Conservation (phyloP, 1,140 invertebrate species). For the Aphidius gifuensis region DNA sequence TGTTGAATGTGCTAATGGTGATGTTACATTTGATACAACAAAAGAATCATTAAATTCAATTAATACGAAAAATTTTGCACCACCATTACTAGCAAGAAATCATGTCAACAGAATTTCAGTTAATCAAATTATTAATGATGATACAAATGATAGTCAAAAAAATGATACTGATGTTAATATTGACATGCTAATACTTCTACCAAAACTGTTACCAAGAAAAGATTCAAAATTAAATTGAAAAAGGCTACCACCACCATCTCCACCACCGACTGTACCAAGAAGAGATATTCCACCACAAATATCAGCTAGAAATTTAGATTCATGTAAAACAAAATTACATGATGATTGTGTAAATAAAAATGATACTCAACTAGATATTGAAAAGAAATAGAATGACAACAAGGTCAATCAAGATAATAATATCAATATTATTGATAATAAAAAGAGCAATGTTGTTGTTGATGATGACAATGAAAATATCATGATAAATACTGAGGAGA, state of each 20-base stretch:
- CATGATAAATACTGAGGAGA: conserved; percentile 10
- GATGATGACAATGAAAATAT: conserved; percentile 12
- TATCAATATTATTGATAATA: conserved; percentile 10
- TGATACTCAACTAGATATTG: no score
- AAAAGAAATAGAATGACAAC: neutral
- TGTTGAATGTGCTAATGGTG: conserved; percentile 44
- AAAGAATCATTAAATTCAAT: conserved; percentile 8
- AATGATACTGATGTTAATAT: conserved; percentile 3
- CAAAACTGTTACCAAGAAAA: conserved; percentile 47
- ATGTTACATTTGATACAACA: conserved; percentile 18
- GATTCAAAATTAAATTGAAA: conserved; percentile 47
- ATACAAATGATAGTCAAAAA: conserved; percentile 2
- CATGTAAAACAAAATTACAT: conserved; percentile 7
- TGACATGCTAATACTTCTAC: conserved; percentile 36
- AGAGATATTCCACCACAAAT: conserved; percentile 25
- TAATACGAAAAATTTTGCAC: conserved; percentile 12
- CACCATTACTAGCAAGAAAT: conserved; percentile 41
- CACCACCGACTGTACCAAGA: conserved; percentile 41
- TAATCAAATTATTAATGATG: conserved; percentile 27
- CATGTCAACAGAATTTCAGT: conserved; percentile 42
- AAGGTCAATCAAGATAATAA: conserved; percentile 10
- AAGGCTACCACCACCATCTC: conserved; percentile 46
- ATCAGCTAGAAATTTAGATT: conserved; percentile 16
- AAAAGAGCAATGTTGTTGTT: conserved; percentile 2
- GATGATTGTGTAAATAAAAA: no score